phyloP scores from a whole-genome alignment of 2,113 vertebrate species.

The Otis tarda region DNA sequence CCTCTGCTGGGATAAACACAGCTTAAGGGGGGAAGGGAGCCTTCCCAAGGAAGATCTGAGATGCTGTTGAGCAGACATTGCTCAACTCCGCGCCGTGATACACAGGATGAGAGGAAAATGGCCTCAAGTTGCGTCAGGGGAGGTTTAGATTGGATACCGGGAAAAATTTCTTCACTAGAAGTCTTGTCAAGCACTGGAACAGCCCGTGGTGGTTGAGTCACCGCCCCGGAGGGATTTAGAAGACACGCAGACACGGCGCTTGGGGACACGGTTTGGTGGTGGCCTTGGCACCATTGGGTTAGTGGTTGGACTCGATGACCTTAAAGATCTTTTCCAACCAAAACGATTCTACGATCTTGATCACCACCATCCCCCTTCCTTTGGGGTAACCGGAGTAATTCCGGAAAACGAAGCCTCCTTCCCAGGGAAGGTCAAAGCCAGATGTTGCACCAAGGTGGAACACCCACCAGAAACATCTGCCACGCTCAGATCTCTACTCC shows the following conservation, averaged over 20 bases:
- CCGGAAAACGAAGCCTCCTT: background rate
- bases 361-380: background rate
- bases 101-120: background rate
- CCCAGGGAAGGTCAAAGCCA: background rate
- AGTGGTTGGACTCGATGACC: too few relatives aligned
- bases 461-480: background rate
- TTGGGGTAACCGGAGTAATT: accelerated
- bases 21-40: background rate
- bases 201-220: too few relatives aligned
- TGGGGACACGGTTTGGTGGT: too few relatives aligned
- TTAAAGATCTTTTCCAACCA: too few relatives aligned
- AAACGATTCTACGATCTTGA: too few relatives aligned
- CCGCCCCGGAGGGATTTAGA: background rate
- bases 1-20: accelerated
- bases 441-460: background rate
- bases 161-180: too few relatives aligned
- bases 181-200: too few relatives aligned
- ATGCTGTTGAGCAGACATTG: too few relatives aligned
- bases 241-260: too few relatives aligned
- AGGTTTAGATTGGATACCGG: too few relatives aligned
- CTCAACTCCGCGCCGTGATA: background rate
- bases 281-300: too few relatives aligned
- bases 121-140: background rate
- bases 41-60: background rate
- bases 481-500: background rate